Evolutionary conservation across 2,888 invertebrate species (phyloP).

Genomic region (Beris chalybata): DNA sequence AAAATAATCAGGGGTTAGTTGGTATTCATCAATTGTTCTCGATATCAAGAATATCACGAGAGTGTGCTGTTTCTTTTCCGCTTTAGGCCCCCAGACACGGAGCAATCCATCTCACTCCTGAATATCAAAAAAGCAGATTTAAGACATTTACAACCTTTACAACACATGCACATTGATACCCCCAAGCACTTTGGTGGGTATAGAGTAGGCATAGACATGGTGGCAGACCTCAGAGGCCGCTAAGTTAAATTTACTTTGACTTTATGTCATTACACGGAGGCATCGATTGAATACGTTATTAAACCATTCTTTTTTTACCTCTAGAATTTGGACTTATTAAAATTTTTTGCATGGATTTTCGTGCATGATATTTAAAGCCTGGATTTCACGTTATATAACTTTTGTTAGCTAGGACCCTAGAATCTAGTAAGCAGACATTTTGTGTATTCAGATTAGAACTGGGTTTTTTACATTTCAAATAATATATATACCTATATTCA

Average conservation of each 20-base stretch:
- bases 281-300: conserved; percentile 30
- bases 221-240: conserved; percentile 29
- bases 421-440: not conserved
- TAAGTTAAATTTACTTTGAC: conserved; percentile 22
- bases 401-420: conserved; percentile 3
- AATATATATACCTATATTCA: conserved; percentile 1
- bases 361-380: conserved; percentile 6
- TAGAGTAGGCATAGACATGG: conserved; percentile 28
- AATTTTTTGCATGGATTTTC: conserved; percentile 28
- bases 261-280: conserved; percentile 30
- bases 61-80: conserved; percentile 8
- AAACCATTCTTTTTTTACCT: conserved; percentile 18
- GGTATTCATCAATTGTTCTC: conserved; percentile 34
- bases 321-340: conserved; percentile 28
- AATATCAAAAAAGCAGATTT: conserved; percentile 23
- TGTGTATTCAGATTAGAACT: conserved; percentile 23
- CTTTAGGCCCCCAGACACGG: conserved; percentile 7
- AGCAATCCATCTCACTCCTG: conserved; percentile 12
- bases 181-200: too few relatives aligned
- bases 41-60: conserved; percentile 30
- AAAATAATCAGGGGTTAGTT: conserved; percentile 35
- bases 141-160: conserved; percentile 21
- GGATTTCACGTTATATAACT: conserved; percentile 19
- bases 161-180: conserved; percentile 11
- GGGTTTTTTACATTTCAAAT: conserved; percentile 10